Evolutionary conservation across 2,113 vertebrate genomes (phyloP).

Genomic region (Pseudolaguvia tuberculata): DNA sequence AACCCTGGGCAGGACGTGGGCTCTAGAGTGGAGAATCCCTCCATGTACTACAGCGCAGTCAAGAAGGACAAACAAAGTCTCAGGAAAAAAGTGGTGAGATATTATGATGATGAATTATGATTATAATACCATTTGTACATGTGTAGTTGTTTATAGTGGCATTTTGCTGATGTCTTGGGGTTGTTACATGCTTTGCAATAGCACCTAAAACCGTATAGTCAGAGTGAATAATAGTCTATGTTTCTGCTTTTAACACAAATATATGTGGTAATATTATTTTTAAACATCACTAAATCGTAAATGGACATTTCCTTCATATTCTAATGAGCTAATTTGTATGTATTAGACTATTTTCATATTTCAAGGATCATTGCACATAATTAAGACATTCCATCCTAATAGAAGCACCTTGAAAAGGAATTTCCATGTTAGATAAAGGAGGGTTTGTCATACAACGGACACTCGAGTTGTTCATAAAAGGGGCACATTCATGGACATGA

Average conservation of each 20-base stretch:
- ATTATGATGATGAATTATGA: slow-evolving; percentile 57
- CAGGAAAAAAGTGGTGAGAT: slow-evolving; percentile 89
- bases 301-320: not conserved
- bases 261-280: not conserved
- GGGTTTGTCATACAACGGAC: not conserved
- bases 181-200: slow-evolving; percentile 26
- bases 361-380: not conserved
- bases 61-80: slow-evolving; percentile 85
- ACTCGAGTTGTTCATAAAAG: not conserved
- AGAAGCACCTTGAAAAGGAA: not conserved
- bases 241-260: not conserved
- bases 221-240: not conserved
- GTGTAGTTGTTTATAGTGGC: slow-evolving; percentile 54
- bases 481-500: not conserved
- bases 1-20: slow-evolving; percentile 83
- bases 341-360: not conserved
- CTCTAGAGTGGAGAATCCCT: slow-evolving; percentile 76
- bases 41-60: slow-evolving; percentile 81
- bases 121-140: slow-evolving; percentile 16
- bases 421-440: too few relatives aligned
- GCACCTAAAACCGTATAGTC: not conserved
- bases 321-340: not conserved
- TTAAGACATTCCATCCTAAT: not conserved
- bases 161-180: slow-evolving; percentile 48
- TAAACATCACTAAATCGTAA: not conserved